Conservation (phyloP, 2,888 invertebrate species). For the Frankliniella intonsa region DNA sequence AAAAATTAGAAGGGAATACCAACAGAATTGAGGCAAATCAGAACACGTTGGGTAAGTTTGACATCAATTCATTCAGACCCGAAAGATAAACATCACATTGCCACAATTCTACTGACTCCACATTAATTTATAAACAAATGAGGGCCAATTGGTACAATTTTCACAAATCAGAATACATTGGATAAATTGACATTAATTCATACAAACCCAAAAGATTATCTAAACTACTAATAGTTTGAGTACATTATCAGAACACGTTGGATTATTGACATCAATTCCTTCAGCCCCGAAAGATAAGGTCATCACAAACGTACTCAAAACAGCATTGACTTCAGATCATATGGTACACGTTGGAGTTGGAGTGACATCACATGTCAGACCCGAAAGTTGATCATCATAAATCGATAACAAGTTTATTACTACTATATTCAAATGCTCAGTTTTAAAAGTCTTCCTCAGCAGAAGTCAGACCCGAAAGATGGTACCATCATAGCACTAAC, state of each 20-base stretch:
- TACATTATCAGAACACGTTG: neutral
- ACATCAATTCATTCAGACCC: neutral
- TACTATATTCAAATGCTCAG: too few relatives aligned
- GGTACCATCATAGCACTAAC: too few relatives aligned
- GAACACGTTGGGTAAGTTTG: neutral
- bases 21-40: neutral
- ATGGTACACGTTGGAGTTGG: neutral
- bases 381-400: too few relatives aligned
- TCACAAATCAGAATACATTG: neutral
- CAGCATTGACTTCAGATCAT: neutral
- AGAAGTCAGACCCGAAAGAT: too few relatives aligned
- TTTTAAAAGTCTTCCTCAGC: too few relatives aligned
- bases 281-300: conserved; percentile 18
- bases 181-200: neutral
- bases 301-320: neutral
- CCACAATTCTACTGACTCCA: conserved; percentile 34
- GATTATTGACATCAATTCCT: neutral
- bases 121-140: neutral
- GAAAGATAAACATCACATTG: neutral
- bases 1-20: neutral
- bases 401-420: too few relatives aligned
- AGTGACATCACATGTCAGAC: too few relatives aligned
- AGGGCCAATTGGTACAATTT: neutral
- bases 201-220: neutral
- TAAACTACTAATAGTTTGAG: neutral